These are phyloP conservation scores for Fundulus diaphanus DNA, from an alignment of 2,797 vertebrate genomes.

Conservation along the genomic window DNA sequence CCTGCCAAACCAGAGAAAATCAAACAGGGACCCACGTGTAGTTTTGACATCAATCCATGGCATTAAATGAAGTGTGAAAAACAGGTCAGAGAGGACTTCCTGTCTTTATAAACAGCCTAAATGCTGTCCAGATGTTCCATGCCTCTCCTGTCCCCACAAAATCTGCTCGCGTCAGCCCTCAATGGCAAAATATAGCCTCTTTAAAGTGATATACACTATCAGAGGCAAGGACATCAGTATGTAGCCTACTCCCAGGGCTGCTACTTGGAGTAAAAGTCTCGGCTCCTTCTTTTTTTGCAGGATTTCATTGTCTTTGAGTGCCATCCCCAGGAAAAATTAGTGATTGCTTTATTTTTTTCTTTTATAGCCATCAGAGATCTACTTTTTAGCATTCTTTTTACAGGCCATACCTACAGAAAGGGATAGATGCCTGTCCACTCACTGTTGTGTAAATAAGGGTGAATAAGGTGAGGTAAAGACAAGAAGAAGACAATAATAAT, in stretches of 20 bases:
- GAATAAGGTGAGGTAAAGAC: slow-evolving; percentile 36
- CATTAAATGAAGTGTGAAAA: slow-evolving; percentile 80
- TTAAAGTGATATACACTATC: slow-evolving; percentile 76
- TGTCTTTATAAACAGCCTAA: slow-evolving; percentile 78
- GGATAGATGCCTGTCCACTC: slow-evolving; percentile 54
- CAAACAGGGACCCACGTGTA: slow-evolving; percentile 19
- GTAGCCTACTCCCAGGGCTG: slow-evolving; percentile 44
- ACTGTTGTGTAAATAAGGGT: slow-evolving; percentile 68
- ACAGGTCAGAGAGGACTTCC: slow-evolving; percentile 79
- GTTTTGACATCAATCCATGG: slow-evolving; percentile 74
- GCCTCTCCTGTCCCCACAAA: slow-evolving; percentile 63
- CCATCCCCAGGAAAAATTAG: slow-evolving; percentile 62
- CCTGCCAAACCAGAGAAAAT: slow-evolving; percentile 25
- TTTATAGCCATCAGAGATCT: slow-evolving; percentile 54
- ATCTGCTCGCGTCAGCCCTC: slow-evolving; percentile 76
- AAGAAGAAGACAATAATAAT: slow-evolving; percentile 19
- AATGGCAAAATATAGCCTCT: slow-evolving; percentile 77
- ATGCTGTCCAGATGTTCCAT: slow-evolving; percentile 75
- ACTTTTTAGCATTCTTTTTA: slow-evolving; percentile 61
- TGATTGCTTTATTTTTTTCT: slow-evolving; percentile 66
- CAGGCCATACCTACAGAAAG: slow-evolving; percentile 65
- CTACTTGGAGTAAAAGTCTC: slow-evolving; percentile 68
- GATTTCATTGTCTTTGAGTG: slow-evolving; percentile 58
- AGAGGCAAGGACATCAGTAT: slow-evolving; percentile 67
- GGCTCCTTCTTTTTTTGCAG: slow-evolving; percentile 62